These are phyloP conservation scores for Flexamia atlantica DNA, from an alignment of 2,888 invertebrate genomes.

Conservation along the genomic window DNA sequence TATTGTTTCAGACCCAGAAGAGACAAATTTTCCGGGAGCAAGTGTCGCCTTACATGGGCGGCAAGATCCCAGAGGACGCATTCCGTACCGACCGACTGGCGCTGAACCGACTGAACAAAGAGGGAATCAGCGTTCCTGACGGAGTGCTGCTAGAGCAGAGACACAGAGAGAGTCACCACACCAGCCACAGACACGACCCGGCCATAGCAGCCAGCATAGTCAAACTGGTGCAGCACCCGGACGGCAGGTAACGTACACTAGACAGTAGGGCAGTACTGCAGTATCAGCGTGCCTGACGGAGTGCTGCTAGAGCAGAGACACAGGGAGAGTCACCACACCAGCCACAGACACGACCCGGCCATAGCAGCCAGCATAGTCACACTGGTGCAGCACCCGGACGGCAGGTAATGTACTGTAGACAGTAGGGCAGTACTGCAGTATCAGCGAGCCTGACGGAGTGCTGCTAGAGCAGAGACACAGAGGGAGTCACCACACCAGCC, in stretches of 20 bases:
- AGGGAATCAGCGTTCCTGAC: slow-evolving; percentile 80
- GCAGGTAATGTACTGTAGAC: slow-evolving; percentile 76
- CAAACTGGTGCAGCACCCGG: slow-evolving; percentile 74
- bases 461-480: slow-evolving; percentile 75
- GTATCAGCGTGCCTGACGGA: slow-evolving; percentile 80
- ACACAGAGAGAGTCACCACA: slow-evolving; percentile 72
- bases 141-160: slow-evolving; percentile 77
- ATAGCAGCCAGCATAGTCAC: slow-evolving; percentile 69
- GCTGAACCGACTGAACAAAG: slow-evolving; percentile 80
- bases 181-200: slow-evolving; percentile 70
- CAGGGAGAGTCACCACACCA: slow-evolving; percentile 72
- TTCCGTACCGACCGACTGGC: slow-evolving; percentile 79
- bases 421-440: too few species aligned
- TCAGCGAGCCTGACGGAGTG: slow-evolving; percentile 79
- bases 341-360: slow-evolving; percentile 69
- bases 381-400: slow-evolving; percentile 75
- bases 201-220: slow-evolving; percentile 69
- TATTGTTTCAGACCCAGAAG: slow-evolving; percentile 74
- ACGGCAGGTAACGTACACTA: slow-evolving; percentile 76
- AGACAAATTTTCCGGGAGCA: slow-evolving; percentile 82
- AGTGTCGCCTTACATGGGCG: slow-evolving; percentile 79
- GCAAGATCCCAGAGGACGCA: slow-evolving; percentile 81
- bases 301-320: slow-evolving; percentile 76
- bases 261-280: too few species aligned
- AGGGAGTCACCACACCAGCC: slow-evolving; percentile 72